Conservation (phyloP, 2,113 vertebrate genomes). For the Tyto alba region DNA sequence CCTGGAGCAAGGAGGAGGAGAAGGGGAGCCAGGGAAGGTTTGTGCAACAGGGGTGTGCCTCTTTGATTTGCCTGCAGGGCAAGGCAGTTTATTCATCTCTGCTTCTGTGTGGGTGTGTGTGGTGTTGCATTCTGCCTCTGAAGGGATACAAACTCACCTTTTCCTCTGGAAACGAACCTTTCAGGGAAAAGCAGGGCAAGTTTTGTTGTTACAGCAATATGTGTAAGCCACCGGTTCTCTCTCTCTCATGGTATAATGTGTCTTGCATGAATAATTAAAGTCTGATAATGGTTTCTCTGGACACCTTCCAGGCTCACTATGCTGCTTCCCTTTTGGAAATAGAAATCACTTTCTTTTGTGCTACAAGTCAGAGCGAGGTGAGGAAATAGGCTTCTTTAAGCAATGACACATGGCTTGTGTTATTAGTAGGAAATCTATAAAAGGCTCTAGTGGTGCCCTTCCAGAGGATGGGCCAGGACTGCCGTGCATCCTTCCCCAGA, state of each 20-base stretch:
- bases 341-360: background rate
- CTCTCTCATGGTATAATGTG: background rate
- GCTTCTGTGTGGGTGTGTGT: background rate
- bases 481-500: background rate
- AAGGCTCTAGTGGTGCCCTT: background rate
- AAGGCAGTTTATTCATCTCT: background rate
- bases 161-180: background rate
- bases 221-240: background rate
- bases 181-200: background rate
- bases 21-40: background rate
- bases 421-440: background rate
- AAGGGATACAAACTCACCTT: background rate
- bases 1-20: background rate
- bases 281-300: background rate
- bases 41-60: background rate
- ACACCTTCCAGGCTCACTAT: background rate
- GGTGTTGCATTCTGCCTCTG: background rate
- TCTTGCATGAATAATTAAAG: background rate
- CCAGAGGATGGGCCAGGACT: background rate
- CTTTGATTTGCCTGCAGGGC: rapidly evolving
- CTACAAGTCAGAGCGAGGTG: background rate
- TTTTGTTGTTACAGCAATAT: background rate
- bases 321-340: background rate
- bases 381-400: background rate
- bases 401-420: background rate